These are phyloP conservation scores for Cromileptes altivelis DNA, from an alignment of 2,113 vertebrate species.

Conservation along the genomic window DNA sequence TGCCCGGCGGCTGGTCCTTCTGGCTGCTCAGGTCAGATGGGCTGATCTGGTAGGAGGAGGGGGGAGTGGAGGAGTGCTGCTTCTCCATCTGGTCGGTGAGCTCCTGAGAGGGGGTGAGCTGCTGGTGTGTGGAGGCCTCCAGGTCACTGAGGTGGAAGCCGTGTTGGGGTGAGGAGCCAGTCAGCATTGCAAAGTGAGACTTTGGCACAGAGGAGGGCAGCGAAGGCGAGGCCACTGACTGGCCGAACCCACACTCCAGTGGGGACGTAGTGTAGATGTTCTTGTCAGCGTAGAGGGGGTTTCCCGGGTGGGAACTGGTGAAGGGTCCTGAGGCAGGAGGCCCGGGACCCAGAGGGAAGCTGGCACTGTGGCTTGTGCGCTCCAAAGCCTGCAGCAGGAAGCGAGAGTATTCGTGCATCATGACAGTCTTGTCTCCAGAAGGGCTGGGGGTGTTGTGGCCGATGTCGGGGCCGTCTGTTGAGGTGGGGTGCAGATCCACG, in stretches of 20 bases:
- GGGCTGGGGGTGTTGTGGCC: constrained; percentile 85
- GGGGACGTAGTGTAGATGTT: constrained; percentile 96
- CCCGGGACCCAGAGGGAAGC: constrained; percentile 90
- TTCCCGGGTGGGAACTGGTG: constrained; percentile 88
- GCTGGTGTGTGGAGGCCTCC: constrained; percentile 93
- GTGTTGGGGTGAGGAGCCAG: constrained; percentile 87
- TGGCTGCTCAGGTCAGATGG: constrained; percentile 92
- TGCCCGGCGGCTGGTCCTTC: constrained; percentile 88
- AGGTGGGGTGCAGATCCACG: constrained; percentile 88
- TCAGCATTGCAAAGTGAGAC: constrained; percentile 96
- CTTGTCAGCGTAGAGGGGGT: constrained; percentile 93
- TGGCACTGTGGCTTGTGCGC: constrained; percentile 94
- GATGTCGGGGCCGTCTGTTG: constrained; percentile 86
- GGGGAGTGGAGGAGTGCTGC: constrained; percentile 86
- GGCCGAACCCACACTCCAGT: constrained; percentile 94
- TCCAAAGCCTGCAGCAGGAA: constrained; percentile 99
- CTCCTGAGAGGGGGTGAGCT: constrained; percentile 99
- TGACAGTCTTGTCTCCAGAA: constrained; percentile 90
- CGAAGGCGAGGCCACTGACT: constrained; percentile 89
- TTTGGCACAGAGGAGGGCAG: constrained; percentile 96
- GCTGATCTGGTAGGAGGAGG: constrained; percentile 90
- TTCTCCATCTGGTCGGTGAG: constrained; percentile 97
- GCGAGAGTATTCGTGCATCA: constrained; percentile 98
- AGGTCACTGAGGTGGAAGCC: constrained; percentile 94
- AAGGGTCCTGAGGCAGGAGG: constrained; percentile 90